Evolutionary conservation across 2,113 vertebrate genomes (phyloP).

Genomic region (Gobio gobio): DNA sequence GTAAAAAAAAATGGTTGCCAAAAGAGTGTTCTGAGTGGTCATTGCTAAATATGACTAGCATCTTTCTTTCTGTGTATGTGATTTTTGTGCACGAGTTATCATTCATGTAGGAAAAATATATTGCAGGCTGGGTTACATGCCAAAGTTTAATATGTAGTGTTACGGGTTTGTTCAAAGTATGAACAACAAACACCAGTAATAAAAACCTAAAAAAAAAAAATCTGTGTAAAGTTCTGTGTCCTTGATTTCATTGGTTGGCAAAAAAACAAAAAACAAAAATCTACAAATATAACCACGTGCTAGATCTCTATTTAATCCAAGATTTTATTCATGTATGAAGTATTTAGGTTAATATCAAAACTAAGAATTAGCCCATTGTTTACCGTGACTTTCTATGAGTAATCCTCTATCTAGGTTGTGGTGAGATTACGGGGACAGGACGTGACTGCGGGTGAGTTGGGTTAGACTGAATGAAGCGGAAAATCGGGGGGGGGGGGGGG

Average conservation of each 20-base stretch:
- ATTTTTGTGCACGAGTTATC: neutral
- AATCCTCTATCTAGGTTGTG: conserved; percentile 51
- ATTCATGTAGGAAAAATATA: neutral
- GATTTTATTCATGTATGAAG: conserved; percentile 31
- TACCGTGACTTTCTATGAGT: conserved; percentile 53
- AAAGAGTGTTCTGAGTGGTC: neutral
- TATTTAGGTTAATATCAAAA: conserved; percentile 42
- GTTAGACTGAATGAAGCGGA: neutral
- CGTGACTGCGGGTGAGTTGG: neutral
- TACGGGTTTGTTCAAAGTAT: neutral
- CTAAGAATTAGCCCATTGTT: conserved; percentile 43
- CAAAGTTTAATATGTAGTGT: neutral
- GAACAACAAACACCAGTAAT: neutral
- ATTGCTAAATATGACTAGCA: neutral
- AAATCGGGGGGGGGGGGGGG: neutral
- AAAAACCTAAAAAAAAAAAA: neutral
- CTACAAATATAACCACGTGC: conserved; percentile 33
- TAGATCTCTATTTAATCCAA: neutral
- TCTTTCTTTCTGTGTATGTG: neutral
- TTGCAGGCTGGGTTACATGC: no score
- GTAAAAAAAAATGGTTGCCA: neutral
- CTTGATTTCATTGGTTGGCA: neutral
- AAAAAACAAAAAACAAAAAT: neutral
- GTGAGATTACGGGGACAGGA: conserved; percentile 42
- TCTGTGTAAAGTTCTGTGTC: neutral